Evolutionary conservation across 92 coral and sea anemone species (phyloP).

Genomic region (Heliopora coerulea): DNA sequence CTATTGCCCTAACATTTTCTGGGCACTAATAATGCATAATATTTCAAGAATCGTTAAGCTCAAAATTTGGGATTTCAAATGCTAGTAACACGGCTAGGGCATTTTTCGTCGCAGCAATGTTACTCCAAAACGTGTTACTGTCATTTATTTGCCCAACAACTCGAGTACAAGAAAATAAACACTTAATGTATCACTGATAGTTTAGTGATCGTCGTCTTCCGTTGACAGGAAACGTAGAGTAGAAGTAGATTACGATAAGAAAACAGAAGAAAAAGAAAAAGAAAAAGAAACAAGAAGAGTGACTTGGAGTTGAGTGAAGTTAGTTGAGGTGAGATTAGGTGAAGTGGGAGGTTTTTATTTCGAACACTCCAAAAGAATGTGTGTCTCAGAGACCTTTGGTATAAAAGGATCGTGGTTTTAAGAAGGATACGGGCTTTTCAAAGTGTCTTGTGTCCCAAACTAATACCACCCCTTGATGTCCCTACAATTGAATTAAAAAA

Average conservation of each 20-base stretch:
- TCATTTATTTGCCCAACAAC: no score
- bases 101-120: no score
- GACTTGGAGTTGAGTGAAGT: neutral
- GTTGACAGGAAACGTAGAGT: slow-evolving; percentile 58
- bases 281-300: neutral
- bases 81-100: no score
- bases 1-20: no score
- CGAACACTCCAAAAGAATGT: neutral
- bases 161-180: no score
- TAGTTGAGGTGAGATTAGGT: neutral
- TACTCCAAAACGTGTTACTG: no score
- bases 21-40: no score
- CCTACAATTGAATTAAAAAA: slow-evolving; percentile 47
- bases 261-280: no score
- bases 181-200: no score
- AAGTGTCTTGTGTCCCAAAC: slow-evolving; percentile 93
- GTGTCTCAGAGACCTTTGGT: no score
- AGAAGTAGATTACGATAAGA: neutral
- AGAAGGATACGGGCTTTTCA: slow-evolving; percentile 96
- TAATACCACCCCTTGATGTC: slow-evolving; percentile 74
- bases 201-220: slow-evolving; percentile 73
- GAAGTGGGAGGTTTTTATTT: neutral
- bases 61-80: no score
- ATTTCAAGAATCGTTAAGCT: no score
- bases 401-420: neutral